A percentile compares a stretch with the other conserved stretches of the same genome.
Evolutionary conservation across 2,888 invertebrate species (phyloP).

Genomic region (Limnephilus lunatus): DNA sequence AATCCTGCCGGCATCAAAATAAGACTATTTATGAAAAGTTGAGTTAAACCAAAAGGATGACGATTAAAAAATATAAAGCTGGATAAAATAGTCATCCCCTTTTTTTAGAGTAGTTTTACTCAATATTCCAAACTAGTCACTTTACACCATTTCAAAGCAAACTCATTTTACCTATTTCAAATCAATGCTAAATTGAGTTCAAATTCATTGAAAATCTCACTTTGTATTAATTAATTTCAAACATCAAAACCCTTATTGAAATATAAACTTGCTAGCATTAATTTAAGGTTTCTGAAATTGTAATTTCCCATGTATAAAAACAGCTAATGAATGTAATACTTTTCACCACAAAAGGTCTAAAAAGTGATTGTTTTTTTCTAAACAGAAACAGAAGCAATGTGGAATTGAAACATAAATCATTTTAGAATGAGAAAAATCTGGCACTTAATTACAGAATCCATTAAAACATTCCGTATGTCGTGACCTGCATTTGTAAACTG

Average conservation of each 20-base stretch:
- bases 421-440: constrained; percentile 6
- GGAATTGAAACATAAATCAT: constrained; percentile 21
- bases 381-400: not conserved
- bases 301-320: not conserved
- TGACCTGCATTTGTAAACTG: constrained; percentile 5
- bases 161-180: not conserved
- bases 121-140: not conserved
- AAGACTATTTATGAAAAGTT: no score
- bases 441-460: constrained; percentile 25
- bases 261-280: not conserved
- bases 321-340: not conserved
- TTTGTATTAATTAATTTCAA: no score
- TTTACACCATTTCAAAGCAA: not conserved
- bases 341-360: not conserved
- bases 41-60: no score
- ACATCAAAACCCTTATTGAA: no score
- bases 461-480: constrained; percentile 19
- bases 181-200: not conserved
- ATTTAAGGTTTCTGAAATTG: not conserved
- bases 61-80: no score
- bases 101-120: not conserved
- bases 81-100: no score
- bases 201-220: not conserved
- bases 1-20: no score
- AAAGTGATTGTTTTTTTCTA: not conserved